Evolutionary conservation across 2,888 invertebrate species (phyloP), one percentile per base, ranked within the genome.

Genomic region (Xylota sylvarum): DNA sequence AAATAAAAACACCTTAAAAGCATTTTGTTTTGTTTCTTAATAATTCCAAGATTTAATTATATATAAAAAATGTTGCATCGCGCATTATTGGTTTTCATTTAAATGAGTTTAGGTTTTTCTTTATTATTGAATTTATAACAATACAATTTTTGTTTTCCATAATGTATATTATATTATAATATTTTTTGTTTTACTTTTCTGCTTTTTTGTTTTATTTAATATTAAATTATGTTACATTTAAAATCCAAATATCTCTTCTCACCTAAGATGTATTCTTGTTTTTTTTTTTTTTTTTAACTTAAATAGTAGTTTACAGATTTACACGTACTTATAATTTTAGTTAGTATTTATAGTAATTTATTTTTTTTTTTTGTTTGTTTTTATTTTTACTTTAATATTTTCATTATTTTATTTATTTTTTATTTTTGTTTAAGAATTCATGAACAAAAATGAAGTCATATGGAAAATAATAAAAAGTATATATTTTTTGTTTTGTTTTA

Each of bases 81-180:
- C 77, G 77, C 77, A 82, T 73, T 86, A 69, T 43, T 77, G 32
- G 30, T 69, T 86, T 80, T 70, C 74, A 72, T 85, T 85, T 80
- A 67, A 87, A 87, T 84, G 83, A 84, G 73, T 87, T 87, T 85
- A 84, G 84, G 50, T 85, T 85, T 79, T 87, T 87, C 79, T 84
- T 86, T 86, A 86, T 87, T 84, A 87, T 87, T 84, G 84, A 87
- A 84, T 85, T 86, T 86, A 86, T 86, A 86, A 86, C 82, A 86
- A 86, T 86, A 86, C 86, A 86, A 64, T 85, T 72, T 81, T 77
- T 73, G 35, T 74, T 70, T 77, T 86, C 58, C 77, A 80, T 87
- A 80, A 79, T 78, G 76, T 87, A 70, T 83, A 65, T 74, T 84
- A 78, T 74, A 74, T 69, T 73, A 46, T 81, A 74, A 70, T 83